Conservation (phyloP, 2,797 vertebrate species). For the Enteromius unitaeniatus region DNA sequence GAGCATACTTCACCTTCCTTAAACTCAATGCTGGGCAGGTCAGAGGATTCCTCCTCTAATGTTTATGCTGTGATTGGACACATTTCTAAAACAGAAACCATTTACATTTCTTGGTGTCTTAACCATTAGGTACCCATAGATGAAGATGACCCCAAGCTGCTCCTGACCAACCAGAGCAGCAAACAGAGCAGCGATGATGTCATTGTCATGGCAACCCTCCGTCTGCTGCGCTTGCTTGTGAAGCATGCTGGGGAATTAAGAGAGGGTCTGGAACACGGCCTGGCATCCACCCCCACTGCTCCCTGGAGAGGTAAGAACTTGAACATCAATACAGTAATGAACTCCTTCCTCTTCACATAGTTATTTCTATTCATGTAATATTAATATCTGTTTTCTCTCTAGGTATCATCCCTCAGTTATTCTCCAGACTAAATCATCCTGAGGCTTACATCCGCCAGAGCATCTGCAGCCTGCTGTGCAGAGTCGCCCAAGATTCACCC, state of each 20-base stretch:
- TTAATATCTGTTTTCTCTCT: slow-evolving; percentile 7
- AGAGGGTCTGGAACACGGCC: slow-evolving; percentile 91
- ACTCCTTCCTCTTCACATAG: not conserved
- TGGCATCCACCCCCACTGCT: slow-evolving; percentile 95
- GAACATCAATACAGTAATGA: not conserved
- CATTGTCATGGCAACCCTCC: slow-evolving; percentile 96
- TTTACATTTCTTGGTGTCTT: not conserved
- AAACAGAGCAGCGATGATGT: slow-evolving; percentile 97
- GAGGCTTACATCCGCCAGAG: slow-evolving; percentile 97
- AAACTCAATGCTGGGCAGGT: slow-evolving; percentile 97
- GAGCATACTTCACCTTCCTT: slow-evolving; percentile 97
- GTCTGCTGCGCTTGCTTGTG: slow-evolving; percentile 90
- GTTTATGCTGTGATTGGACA: not conserved
- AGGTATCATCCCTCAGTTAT: slow-evolving; percentile 98
- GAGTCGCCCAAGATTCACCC: slow-evolving; percentile 96
- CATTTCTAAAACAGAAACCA: not conserved
- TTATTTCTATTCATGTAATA: not conserved
- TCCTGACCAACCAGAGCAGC: slow-evolving; percentile 78
- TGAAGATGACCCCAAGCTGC: slow-evolving; percentile 91
- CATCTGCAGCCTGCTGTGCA: slow-evolving; percentile 95
- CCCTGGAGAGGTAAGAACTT: slow-evolving; percentile 90
- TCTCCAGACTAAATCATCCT: slow-evolving; percentile 96
- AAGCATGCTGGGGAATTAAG: slow-evolving; percentile 96
- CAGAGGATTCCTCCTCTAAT: slow-evolving; percentile 41
- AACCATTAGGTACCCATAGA: slow-evolving; percentile 85